Base-by-base conservation (phyloP, 1,140 invertebrate genomes). In the Drosophila gunungcola region DNA sequence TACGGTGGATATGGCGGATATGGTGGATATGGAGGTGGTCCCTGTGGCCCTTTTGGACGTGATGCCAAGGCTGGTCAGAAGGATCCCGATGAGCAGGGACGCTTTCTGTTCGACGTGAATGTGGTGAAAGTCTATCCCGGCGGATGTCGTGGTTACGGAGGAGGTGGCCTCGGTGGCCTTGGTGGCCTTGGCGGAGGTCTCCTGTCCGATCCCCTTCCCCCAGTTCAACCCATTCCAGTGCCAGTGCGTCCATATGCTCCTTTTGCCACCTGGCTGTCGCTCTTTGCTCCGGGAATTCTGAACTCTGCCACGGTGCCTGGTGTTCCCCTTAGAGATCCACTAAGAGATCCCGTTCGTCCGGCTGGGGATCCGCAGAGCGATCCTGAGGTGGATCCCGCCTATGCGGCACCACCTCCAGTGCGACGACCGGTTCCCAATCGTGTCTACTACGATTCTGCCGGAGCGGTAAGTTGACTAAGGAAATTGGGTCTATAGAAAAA, bases 51-150 rank as follows among this genome's bases (percentile, higher is more conserved):
- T 0, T 91, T 76, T 42, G 90, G 90, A 1, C 85, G 90, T 1
- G 86, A 90, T 68, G 90, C 83, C 21, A 54, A 61, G 13, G 53
- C 36, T 0, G 42, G 54, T 3, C 76, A 73, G 36, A 67, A 88
- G 27, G 88, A 81, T 67, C 55, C 76, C 16, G 73, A 58, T 7
- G 90, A 91, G 34, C 91, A 91, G 56, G 91, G 91, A 38, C 81
- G 91, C 11, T 86, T 91, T 16, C 67, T 91, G 2, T 91, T 88
- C 49, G 91, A 91, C 45, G 16, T 91, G n/a, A 91, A 91, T 75
- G 84, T 91, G 12, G 85, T 91, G 42, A 91, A 91, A 58, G 84
- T 91, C 12, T 78, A 91, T 39, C 55, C 42, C 0, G 65, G 80
- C 2, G 77, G 75, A 29, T 82, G 83, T 16, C 70, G 74, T n/a